These are phyloP conservation scores for Campoletis sonorensis DNA, from an alignment of 1,140 invertebrate genomes.

Conservation along the genomic window DNA sequence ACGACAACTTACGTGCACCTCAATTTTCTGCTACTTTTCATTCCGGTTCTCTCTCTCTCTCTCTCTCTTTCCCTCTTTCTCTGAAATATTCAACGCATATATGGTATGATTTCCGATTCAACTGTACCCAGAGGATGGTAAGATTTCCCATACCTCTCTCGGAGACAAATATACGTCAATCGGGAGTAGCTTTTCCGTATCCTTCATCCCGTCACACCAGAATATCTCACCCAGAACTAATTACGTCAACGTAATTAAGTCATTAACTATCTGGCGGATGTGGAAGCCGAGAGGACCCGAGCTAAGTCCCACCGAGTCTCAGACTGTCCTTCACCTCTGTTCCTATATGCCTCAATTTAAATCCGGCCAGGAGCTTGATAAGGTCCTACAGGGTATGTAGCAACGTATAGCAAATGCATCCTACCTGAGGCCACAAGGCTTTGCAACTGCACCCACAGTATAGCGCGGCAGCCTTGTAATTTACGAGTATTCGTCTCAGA, in stretches of 20 bases:
- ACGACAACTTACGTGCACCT: too few species aligned
- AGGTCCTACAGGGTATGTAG: constrained; percentile 10
- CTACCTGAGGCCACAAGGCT: not conserved
- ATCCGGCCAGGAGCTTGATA: not conserved
- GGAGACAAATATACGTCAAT: constrained; percentile 57
- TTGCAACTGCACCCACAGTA: not conserved
- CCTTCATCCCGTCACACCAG: constrained; percentile 50
- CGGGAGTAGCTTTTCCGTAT: constrained; percentile 46
- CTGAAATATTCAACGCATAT: not conserved
- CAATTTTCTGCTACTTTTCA: too few species aligned
- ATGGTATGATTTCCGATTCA: not conserved
- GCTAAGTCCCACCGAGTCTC: constrained; percentile 51
- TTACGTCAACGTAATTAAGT: constrained; percentile 69
- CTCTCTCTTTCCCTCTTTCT: too few species aligned
- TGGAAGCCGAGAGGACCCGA: constrained; percentile 40
- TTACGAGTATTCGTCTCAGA: constrained; percentile 56
- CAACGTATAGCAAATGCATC: constrained; percentile 42
- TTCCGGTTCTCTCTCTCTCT: too few species aligned
- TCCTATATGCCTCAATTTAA: not conserved
- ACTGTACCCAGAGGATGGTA: not conserved
- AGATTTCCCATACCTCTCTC: constrained; percentile 48
- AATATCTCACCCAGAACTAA: constrained; percentile 60
- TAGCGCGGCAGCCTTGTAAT: constrained; percentile 46
- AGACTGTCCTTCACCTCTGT: not conserved
- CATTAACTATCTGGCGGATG: constrained; percentile 65